Conservation (phyloP, 1,140 invertebrate species). For the Andrena cerasifolii region DNA sequence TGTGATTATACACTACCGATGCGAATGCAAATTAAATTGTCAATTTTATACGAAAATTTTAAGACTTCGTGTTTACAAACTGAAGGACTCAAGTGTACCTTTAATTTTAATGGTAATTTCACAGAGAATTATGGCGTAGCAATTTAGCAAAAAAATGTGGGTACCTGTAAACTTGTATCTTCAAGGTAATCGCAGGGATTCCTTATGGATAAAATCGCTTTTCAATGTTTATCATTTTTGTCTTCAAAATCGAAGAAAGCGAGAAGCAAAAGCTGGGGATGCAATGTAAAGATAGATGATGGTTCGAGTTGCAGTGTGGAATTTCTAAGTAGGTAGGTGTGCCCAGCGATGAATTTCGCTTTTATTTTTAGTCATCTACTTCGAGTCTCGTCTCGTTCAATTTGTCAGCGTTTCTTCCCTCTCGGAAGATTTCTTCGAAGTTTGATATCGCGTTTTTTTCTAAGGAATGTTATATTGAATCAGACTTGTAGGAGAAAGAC, state of each 20-base stretch:
- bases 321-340: conserved; percentile 10
- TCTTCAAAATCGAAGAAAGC: not conserved
- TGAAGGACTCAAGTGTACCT: too few relatives aligned
- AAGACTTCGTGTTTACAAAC: too few relatives aligned
- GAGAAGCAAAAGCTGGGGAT: not conserved
- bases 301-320: not conserved
- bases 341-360: conserved; percentile 38
- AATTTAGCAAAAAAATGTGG: too few relatives aligned
- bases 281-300: not conserved
- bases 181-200: too few relatives aligned
- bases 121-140: too few relatives aligned
- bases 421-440: not conserved
- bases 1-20: too few relatives aligned
- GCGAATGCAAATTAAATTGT: too few relatives aligned
- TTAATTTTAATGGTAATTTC: too few relatives aligned
- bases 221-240: not conserved
- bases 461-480: not conserved
- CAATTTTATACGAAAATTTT: too few relatives aligned
- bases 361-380: conserved; percentile 40
- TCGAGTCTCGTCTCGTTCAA: not conserved
- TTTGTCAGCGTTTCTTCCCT: conserved; percentile 1
- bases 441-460: conserved; percentile 9
- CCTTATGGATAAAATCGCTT: too few relatives aligned
- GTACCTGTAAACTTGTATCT: not conserved
- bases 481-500: not conserved